Base-by-base conservation (phyloP, 2,888 invertebrate species). In the Zygogramma bicolorata region DNA sequence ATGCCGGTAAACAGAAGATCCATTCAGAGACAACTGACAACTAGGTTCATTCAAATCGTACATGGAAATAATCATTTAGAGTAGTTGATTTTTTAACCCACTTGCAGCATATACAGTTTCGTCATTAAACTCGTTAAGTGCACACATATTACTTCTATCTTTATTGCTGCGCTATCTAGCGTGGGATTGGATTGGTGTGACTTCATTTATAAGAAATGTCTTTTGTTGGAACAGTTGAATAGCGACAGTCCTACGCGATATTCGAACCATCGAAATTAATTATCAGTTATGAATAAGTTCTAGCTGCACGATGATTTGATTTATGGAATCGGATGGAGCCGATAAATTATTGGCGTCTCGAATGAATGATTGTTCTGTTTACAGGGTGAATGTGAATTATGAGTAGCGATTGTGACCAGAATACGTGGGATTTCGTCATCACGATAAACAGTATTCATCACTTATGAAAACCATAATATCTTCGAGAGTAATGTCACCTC, bases 231-330 rank as follows among this genome's bases (percentile, higher is more conserved):
- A 63, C 63, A 63, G 63, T 46, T 63, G 63, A 63, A 46, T 63
- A 63, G 63, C 27, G 40, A 62, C 34, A 27, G 29, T 18, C 63
- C 63, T 63, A 63, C 46, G 63, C 63, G 46, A 63, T 63, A 29
- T 63, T 46, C 40, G 63, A 27, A 31, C 63, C 46, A 63, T 63
- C 63, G 20, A 46, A 63, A 63, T 63, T 63, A 63, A 63, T 63
- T 63, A 46, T 63, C 63, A 25, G 31, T 46, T 63, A 46, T 63
- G 42, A 46, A 63, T 63, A 46, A n/a, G 42, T 46, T n/a, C 42
- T 15, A 27, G 27, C 27, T 40, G 27, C 62, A 62, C 46, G 46
- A 46, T 53, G 25, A 29, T 15, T 63, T 63, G 63, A 63, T 46
- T 63, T 46, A 46, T 46, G 29, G 27, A 46, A 6, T 53, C 3